These are phyloP conservation scores for Gallinago jamesoni DNA, from an alignment of 2,113 vertebrate species.

Conservation along the genomic window DNA sequence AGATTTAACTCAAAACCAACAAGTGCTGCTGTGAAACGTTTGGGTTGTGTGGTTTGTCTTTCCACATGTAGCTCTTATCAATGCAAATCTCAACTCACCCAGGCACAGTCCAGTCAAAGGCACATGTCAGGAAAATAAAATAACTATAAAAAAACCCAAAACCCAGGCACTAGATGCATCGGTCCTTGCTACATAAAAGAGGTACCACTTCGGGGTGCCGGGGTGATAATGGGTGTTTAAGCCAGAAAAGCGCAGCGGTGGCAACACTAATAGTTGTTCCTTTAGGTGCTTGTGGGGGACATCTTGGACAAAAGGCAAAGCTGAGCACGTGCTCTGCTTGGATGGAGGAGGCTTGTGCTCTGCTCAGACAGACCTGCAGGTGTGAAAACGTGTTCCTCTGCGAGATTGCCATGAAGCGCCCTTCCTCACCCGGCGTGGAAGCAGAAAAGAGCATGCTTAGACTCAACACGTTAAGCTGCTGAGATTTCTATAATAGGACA, in stretches of 20 bases:
- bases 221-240: not conserved
- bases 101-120: too few species aligned
- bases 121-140: not conserved
- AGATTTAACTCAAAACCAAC: not conserved
- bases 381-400: fast-evolving
- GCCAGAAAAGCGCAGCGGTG: not conserved
- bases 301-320: not conserved
- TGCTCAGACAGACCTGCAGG: not conserved
- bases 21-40: not conserved
- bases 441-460: not conserved
- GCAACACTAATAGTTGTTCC: not conserved
- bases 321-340: not conserved
- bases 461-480: fast-evolving
- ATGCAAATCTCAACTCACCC: not conserved
- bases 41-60: not conserved
- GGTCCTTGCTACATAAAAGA: not conserved
- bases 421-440: not conserved
- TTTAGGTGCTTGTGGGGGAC: not conserved
- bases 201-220: fast-evolving
- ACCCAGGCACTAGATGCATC: fast-evolving
- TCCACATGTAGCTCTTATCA: fast-evolving
- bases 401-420: not conserved
- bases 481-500: fast-evolving
- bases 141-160: not conserved
- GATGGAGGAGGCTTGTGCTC: not conserved